Base-by-base conservation (phyloP, 2,113 vertebrate genomes). In the Cyprinodon tularosa region DNA sequence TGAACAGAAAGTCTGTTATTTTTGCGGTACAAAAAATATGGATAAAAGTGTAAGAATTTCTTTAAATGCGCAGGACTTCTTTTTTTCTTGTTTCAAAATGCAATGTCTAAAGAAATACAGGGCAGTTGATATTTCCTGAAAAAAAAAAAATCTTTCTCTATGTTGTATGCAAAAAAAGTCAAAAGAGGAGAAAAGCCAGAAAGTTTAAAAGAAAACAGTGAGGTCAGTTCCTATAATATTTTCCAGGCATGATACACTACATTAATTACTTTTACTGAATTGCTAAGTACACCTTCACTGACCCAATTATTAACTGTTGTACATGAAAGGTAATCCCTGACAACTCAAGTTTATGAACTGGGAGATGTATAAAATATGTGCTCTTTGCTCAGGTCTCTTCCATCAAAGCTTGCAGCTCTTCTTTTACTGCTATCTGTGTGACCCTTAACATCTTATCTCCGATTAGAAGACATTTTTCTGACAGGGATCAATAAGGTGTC, bases 401-500 rank as follows among this genome's bases (percentile, higher is more conserved):
- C 50, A 9, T n/a, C 14, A 9, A 8, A 66, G 14, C 4, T 40
- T 3, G 36, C 4, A 4, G 13, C 20, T 37, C 38, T 7, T 15
- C 36, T 40, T 11, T 3, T 5, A 29, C 48, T 69, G 47, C 74
- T 45, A 3, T 20, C 17, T 17, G 3, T 57, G 39, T 62, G 64
- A 75, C 22, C 20, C 60, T 42, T 4, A 29, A 75, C 74, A 60
- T 77, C 12, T 66, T 15, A 66, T 73, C 68, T 73, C 37, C n/a
- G 37, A 20, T 50, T 48, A 15, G n/a, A 42, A 47, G 71, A 14
- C 38, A 12, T 15, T 36, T 37, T 45, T 62, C 70, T 57, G 71
- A 73, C 67, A 50, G 68, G 64, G 57, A 88, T 88, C 88, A 75
- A 88, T 80, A 82, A 67, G 36, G 40, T 37, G 65, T 76, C 59